Evolutionary conservation across 2,888 invertebrate species (phyloP).

Genomic region (Drosophila borborema): DNA sequence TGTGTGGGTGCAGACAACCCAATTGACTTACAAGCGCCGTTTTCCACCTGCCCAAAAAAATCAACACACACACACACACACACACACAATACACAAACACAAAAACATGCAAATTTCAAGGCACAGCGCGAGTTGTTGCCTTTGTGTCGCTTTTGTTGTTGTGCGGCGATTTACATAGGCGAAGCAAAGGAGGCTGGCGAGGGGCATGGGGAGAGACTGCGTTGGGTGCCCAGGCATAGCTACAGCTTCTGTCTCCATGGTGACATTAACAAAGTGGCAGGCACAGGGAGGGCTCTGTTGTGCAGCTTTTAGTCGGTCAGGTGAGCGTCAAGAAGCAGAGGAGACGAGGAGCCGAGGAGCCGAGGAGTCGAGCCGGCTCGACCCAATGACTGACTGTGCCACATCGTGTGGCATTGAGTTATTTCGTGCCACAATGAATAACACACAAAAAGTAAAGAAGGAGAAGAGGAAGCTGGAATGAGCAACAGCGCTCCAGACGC

Average conservation of each 20-base stretch:
- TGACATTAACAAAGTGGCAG: constrained; percentile 61
- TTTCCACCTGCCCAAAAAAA: constrained; percentile 35
- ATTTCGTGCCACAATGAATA: constrained; percentile 58
- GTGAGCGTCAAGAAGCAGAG: constrained; percentile 40
- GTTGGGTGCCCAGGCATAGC: constrained; percentile 18
- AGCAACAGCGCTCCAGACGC: constrained; percentile 48
- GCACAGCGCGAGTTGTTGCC: constrained; percentile 64
- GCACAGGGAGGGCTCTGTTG: constrained; percentile 17
- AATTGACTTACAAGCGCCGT: constrained; percentile 64
- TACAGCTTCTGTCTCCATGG: constrained; percentile 64
- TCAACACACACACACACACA: neutral
- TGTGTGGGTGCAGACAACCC: constrained; percentile 43
- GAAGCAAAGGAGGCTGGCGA: constrained; percentile 10
- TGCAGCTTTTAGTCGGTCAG: constrained; percentile 56
- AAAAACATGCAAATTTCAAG: constrained; percentile 68
- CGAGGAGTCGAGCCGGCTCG: constrained; percentile 43
- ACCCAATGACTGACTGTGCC: constrained; percentile 57
- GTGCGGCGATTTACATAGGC: constrained; percentile 72
- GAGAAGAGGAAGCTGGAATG: constrained; percentile 61
- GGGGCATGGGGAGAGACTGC: neutral
- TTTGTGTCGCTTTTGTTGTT: constrained; percentile 60
- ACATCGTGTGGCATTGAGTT: constrained; percentile 65
- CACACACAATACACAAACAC: constrained; percentile 2
- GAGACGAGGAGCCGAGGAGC: constrained; percentile 23
- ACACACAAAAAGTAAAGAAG: constrained; percentile 3